Percentiles rank a stretch among this genome's conserved stretches.
phyloP scores from a whole-genome alignment of 2,113 vertebrate genomes.

The Cercocebus atys region DNA sequence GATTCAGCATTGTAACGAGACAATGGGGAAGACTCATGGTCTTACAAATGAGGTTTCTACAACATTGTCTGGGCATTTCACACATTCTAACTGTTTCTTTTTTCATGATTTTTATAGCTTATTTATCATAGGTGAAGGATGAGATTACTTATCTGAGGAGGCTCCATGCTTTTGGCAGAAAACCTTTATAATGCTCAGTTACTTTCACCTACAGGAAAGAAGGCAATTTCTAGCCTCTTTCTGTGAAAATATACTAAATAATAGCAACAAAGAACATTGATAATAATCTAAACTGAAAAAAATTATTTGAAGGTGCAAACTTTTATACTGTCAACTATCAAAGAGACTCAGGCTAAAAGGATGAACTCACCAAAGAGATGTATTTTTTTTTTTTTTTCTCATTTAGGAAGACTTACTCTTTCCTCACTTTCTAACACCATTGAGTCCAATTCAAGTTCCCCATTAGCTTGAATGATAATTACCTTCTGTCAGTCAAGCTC shows the following conservation, averaged over 20 bases:
- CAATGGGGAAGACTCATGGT: slow-evolving; percentile 9
- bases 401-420: background rate
- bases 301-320: slow-evolving; percentile 56
- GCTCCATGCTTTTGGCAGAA: slow-evolving; percentile 47
- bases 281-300: slow-evolving; percentile 51
- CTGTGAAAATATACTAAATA: slow-evolving; percentile 43
- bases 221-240: slow-evolving; percentile 20
- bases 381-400: slow-evolving; percentile 8
- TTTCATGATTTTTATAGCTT: slow-evolving; percentile 61
- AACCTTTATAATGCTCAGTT: slow-evolving; percentile 10
- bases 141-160: slow-evolving; percentile 65
- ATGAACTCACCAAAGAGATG: slow-evolving; percentile 4
- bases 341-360: slow-evolving; percentile 5
- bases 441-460: slow-evolving; percentile 3
- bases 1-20: slow-evolving; percentile 55
- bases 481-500: slow-evolving; percentile 49
- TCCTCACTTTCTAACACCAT: background rate
- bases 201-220: slow-evolving; percentile 54
- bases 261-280: background rate
- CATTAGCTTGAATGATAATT: background rate
- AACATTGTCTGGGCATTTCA: slow-evolving; percentile 52
- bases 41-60: slow-evolving; percentile 59
- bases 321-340: slow-evolving; percentile 18
- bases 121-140: slow-evolving; percentile 60
- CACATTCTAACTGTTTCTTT: slow-evolving; percentile 34